Base-by-base conservation (phyloP, 53 echinoderm and acorn worm species). In the Echinarachnius parma region DNA sequence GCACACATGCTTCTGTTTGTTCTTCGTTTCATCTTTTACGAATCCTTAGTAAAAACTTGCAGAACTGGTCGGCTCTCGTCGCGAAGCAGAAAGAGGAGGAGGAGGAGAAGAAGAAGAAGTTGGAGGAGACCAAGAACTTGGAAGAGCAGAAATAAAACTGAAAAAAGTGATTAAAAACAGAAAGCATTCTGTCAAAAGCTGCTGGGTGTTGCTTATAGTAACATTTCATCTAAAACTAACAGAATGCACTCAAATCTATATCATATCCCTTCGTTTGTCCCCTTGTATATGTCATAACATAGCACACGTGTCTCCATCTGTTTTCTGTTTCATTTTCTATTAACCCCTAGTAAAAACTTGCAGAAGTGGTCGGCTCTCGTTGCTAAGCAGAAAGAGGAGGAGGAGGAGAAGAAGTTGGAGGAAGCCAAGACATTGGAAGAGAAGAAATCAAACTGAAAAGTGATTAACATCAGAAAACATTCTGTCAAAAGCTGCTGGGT, bases 311-410 rank as follows among this genome's bases (percentile, higher is more conserved):
- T 9, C 13, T 39, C 7, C 13, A 39, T 39, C 13, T 39, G 42
- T 39, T 39, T 7, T 39, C 13, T 39, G 42, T 39, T 39, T 39
- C 13, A 9, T 13, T 39, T 39, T 39, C 42, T 9, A 9, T 39
- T 39, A 9, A 39, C 13, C 13, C 42, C 42, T 39, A 98, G 98
- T 53, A 80, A 82, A 24, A 98, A 98, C 59, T 61, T 98, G 49
- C 88, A 92, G 86, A 98, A 98, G 63, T 98, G 98, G 98, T 98
- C 98, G 61, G 91, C 98, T 3, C 79, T 98, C 13, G 92, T 98
- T 59, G 98, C 98, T 54, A 98, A 56, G 19, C 32, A 49, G 32
- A 50, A 69, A 18, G 9, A n/a, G n/a, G n/a, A n/a, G n/a, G n/a
- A n/a, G n/a, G n/a, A n/a, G n/a, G n/a, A n/a, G n/a, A n/a, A n/a